phyloP scores from a whole-genome alignment of 2,113 vertebrate species.

The Pimephales promelas region DNA sequence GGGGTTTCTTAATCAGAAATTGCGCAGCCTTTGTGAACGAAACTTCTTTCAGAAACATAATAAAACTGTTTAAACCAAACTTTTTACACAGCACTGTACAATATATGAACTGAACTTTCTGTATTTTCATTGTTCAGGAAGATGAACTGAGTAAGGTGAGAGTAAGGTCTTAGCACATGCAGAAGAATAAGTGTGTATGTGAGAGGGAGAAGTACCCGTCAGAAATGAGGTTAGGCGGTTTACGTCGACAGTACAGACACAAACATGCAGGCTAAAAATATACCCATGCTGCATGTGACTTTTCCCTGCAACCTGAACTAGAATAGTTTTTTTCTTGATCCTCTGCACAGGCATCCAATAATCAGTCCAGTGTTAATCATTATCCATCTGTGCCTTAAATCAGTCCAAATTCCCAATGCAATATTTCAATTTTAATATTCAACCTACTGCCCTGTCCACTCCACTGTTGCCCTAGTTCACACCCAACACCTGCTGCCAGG shows the following conservation, averaged over 20 bases:
- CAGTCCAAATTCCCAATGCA: not conserved
- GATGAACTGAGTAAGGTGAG: not conserved
- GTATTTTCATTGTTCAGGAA: not conserved
- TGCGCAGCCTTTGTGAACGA: not conserved
- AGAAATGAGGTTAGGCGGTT: not conserved
- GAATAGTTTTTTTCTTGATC: not conserved
- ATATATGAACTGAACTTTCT: not conserved
- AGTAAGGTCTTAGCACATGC: not conserved
- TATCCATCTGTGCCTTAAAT: not conserved
- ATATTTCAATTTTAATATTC: slow-evolving; percentile 10
- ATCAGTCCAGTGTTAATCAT: not conserved
- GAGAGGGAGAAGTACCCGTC: not conserved
- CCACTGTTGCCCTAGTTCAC: slow-evolving; percentile 28
- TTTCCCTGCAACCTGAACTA: not conserved
- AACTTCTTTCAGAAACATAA: not conserved
- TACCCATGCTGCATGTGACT: not conserved
- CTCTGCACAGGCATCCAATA: not conserved
- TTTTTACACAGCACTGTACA: not conserved
- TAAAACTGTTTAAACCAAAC: not conserved
- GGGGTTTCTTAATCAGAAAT: not conserved
- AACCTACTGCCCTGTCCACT: slow-evolving; percentile 15
- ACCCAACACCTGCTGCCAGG: slow-evolving; percentile 12
- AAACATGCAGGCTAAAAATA: slow-evolving; percentile 22
- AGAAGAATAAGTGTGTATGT: not conserved
- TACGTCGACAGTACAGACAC: not conserved